phyloP scores from a whole-genome alignment of 2,888 invertebrate species.

The Lottia gigantea region DNA sequence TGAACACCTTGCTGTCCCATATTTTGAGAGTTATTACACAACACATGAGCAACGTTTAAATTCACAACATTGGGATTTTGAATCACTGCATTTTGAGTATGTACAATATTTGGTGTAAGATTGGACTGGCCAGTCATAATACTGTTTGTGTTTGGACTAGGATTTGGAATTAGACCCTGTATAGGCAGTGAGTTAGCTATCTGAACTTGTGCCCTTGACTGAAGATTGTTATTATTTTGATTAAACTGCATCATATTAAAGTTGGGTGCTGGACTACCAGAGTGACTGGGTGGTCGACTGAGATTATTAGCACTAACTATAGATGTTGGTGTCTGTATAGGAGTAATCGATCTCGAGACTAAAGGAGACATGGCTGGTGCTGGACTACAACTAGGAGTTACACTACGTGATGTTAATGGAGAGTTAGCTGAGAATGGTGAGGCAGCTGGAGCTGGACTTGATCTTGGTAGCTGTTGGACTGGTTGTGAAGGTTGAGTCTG shows the following conservation, averaged over 20 bases:
- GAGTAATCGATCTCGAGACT: constrained; percentile 42
- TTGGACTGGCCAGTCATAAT: constrained; percentile 41
- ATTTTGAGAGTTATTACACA: constrained; percentile 41
- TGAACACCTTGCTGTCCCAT: constrained; percentile 31
- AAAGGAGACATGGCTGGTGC: constrained; percentile 37
- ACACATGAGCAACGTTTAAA: constrained; percentile 52
- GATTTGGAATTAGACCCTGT: constrained; percentile 23
- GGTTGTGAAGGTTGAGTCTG: constrained; percentile 40
- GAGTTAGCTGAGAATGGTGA: constrained; percentile 31
- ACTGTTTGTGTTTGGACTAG: constrained; percentile 21
- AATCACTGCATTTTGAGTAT: constrained; percentile 56
- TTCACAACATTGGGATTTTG: constrained; percentile 59
- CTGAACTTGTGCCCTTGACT: constrained; percentile 31
- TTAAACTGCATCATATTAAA: constrained; percentile 29
- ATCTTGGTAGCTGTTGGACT: constrained; percentile 29
- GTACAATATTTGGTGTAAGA: constrained; percentile 38
- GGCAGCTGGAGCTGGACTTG: constrained; percentile 25
- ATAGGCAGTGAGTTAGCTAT: constrained; percentile 28
- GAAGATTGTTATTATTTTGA: constrained; percentile 19
- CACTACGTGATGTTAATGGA: constrained; percentile 27
- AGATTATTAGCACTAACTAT: constrained; percentile 13
- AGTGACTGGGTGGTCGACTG: constrained; percentile 24
- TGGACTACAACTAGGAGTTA: constrained; percentile 39
- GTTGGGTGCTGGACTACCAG: constrained; percentile 21
- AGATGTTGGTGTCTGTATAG: constrained; percentile 29